Conservation (phyloP, 2,113 vertebrate species). For the Emydocephalus ijimae region DNA sequence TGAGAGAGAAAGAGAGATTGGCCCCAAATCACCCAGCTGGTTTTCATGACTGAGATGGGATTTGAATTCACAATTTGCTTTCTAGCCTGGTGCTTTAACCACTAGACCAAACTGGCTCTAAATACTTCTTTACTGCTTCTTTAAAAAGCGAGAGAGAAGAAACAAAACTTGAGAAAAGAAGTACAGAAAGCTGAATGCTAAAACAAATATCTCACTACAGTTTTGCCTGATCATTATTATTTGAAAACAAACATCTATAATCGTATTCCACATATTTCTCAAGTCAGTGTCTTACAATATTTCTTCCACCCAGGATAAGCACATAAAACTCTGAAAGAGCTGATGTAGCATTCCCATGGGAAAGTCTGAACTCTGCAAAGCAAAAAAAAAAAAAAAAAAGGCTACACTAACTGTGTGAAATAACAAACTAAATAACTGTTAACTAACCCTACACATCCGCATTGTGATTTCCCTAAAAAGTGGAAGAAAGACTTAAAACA, state of each 20-base stretch:
- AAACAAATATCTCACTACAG: neutral
- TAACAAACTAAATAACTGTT: conserved; percentile 15
- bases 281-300: neutral
- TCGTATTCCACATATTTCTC: neutral
- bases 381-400: neutral
- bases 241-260: neutral
- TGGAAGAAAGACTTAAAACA: neutral
- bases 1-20: too few species aligned
- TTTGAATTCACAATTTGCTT: too few species aligned
- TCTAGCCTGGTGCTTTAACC: too few species aligned
- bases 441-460: conserved; percentile 7
- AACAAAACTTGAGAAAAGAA: neutral
- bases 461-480: neutral
- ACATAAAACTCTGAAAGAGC: neutral
- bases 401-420: conserved; percentile 15
- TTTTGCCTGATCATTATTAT: neutral
- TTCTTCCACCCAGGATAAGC: neutral
- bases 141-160: neutral
- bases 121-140: neutral
- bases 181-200: neutral
- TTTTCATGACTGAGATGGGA: too few species aligned
- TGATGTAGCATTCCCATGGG: conserved; percentile 24
- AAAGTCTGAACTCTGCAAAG: conserved; percentile 13
- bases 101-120: too few species aligned
- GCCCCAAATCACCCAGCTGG: too few species aligned